Evolutionary conservation across 2,113 vertebrate species (phyloP).

Genomic region (Perca flavescens): DNA sequence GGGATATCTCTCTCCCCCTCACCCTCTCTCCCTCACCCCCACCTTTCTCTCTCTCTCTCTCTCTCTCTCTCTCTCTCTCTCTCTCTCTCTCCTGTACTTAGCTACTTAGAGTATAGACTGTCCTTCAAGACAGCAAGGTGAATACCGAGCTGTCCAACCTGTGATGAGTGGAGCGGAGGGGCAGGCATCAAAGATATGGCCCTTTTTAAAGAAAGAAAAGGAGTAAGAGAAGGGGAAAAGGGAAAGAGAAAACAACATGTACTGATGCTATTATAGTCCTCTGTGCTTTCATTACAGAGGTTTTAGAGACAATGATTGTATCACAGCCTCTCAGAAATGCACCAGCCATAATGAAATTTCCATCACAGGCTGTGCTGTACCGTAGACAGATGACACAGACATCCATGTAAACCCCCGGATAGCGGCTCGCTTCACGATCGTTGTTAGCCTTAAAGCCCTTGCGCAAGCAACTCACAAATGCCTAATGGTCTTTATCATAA

Average conservation of each 20-base stretch:
- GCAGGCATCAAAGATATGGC: slow-evolving; percentile 22
- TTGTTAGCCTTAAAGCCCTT: slow-evolving; percentile 82
- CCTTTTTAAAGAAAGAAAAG: slow-evolving; percentile 10
- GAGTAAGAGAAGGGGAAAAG: not conserved
- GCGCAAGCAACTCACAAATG: slow-evolving; percentile 74
- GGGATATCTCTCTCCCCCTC: not conserved
- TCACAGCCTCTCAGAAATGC: slow-evolving; percentile 52
- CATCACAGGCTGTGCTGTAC: slow-evolving; percentile 18
- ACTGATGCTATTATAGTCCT: slow-evolving; percentile 38
- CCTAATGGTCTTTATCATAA: slow-evolving; percentile 85
- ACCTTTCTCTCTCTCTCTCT: not conserved
- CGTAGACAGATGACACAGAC: slow-evolving; percentile 65
- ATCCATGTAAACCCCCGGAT: slow-evolving; percentile 49
- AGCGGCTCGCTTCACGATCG: slow-evolving; percentile 61
- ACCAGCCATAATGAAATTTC: slow-evolving; percentile 47
- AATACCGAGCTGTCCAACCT: slow-evolving; percentile 50
- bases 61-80: not conserved
- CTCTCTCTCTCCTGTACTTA: not conserved
- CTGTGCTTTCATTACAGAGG: slow-evolving; percentile 34
- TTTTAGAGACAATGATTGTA: slow-evolving; percentile 37
- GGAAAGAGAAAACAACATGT: slow-evolving; percentile 23
- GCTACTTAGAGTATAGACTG: slow-evolving; percentile 36
- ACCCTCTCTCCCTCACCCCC: not conserved
- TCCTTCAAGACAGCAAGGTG: slow-evolving; percentile 53
- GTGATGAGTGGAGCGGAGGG: slow-evolving; percentile 38